Evolutionary conservation across 2,888 invertebrate species (phyloP).

Genomic region (Himalopsyche kuldschensis): DNA sequence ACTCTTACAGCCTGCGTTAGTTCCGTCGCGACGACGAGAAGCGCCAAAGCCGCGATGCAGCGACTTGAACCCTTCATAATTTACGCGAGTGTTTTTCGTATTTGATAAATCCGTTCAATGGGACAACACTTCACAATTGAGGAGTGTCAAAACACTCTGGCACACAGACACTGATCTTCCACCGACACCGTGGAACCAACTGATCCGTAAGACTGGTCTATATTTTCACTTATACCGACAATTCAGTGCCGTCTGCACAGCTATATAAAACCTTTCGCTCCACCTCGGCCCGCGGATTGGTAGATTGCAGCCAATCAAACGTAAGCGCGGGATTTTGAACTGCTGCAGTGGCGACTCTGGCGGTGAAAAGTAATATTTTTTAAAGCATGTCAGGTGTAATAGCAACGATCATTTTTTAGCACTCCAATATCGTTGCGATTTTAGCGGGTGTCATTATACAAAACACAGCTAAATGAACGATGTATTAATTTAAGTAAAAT

Average conservation of each 20-base stretch:
- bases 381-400: background rate
- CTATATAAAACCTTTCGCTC: constrained; percentile 69
- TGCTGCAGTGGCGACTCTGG: constrained; percentile 21
- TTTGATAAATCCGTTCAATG: constrained; percentile 10
- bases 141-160: constrained; percentile 28
- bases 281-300: constrained; percentile 58
- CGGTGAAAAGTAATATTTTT: constrained; percentile 5
- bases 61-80: constrained; percentile 45
- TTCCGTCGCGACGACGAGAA: constrained; percentile 56
- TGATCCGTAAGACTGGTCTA: constrained; percentile 62
- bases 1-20: constrained; percentile 60
- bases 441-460: background rate
- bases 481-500: too few relatives aligned
- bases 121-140: constrained; percentile 49
- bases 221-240: constrained; percentile 65
- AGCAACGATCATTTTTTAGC: background rate
- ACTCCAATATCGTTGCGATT: background rate
- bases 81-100: background rate
- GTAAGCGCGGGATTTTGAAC: constrained; percentile 18
- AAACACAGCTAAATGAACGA: too few relatives aligned
- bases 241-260: constrained; percentile 62
- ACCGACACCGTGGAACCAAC: constrained; percentile 43
- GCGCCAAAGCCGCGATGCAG: constrained; percentile 56
- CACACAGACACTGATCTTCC: constrained; percentile 28
- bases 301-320: constrained; percentile 41